phyloP scores from a whole-genome alignment of 2,797 vertebrate species.

The Enteromius afrohamiltoni region DNA sequence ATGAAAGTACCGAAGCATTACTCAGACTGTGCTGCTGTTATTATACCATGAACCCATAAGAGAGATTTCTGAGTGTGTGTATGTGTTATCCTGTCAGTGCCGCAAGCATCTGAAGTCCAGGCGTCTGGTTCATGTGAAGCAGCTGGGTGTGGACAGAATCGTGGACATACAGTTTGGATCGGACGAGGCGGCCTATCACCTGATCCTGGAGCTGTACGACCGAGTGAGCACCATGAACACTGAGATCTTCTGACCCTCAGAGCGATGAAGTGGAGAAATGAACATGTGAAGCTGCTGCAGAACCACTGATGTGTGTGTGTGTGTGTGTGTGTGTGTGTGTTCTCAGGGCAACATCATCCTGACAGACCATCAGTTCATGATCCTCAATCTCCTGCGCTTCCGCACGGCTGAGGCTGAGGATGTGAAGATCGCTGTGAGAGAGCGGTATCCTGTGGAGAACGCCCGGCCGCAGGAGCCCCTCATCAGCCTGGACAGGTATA shows the following conservation, averaged over 20 bases:
- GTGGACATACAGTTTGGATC: conserved; percentile 97
- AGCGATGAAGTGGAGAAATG: background rate
- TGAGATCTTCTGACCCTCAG: background rate
- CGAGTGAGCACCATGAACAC: conserved; percentile 74
- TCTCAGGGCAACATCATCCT: conserved; percentile 93
- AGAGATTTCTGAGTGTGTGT: background rate
- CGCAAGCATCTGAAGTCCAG: conserved; percentile 92
- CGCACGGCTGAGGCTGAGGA: conserved; percentile 89
- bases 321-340: conserved; percentile 30
- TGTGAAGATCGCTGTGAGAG: conserved; percentile 92
- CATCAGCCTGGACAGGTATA: conserved; percentile 84
- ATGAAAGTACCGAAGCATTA: conserved; percentile 88
- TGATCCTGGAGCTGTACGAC: conserved; percentile 96
- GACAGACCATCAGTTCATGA: conserved; percentile 88
- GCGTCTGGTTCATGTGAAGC: conserved; percentile 84
- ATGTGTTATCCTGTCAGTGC: conserved; percentile 78
- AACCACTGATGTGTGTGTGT: background rate
- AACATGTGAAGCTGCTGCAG: background rate
- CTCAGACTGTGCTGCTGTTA: background rate
- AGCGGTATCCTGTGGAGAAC: conserved; percentile 88
- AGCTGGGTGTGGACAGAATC: conserved; percentile 93
- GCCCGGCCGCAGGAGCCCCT: conserved; percentile 83
- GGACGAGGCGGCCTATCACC: conserved; percentile 93
- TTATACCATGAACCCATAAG: background rate
- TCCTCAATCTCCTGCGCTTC: conserved; percentile 94